phyloP scores from a whole-genome alignment of 2,888 invertebrate species.

The Crepidodera aurea region DNA sequence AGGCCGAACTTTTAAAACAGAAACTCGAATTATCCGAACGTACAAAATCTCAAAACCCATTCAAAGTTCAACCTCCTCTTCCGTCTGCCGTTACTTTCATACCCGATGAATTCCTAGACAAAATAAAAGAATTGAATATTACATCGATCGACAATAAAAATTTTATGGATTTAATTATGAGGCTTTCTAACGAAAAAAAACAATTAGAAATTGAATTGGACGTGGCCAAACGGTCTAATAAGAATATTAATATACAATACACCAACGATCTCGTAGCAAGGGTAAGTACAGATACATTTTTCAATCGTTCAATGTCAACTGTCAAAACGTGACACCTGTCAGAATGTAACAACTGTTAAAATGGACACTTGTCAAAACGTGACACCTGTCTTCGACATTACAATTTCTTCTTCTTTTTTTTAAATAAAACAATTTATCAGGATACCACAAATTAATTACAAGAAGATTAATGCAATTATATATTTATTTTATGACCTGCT shows the following conservation, averaged over 20 bases:
- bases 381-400: too few relatives aligned
- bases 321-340: too few relatives aligned
- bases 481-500: too few relatives aligned
- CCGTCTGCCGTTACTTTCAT: slow-evolving; percentile 4
- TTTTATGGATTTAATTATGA: slow-evolving; percentile 60
- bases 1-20: slow-evolving; percentile 60
- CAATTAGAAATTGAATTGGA: slow-evolving; percentile 62
- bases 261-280: slow-evolving; percentile 56
- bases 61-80: slow-evolving; percentile 2
- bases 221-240: slow-evolving; percentile 57
- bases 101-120: slow-evolving; percentile 39
- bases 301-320: too few relatives aligned
- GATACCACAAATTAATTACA: too few relatives aligned
- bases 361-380: too few relatives aligned
- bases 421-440: too few relatives aligned
- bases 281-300: slow-evolving; percentile 41
- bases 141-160: slow-evolving; percentile 65
- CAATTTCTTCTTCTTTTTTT: too few relatives aligned
- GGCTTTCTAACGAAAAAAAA: slow-evolving; percentile 62
- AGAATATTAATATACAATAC: slow-evolving; percentile 40
- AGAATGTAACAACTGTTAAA: too few relatives aligned
- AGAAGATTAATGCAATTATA: too few relatives aligned
- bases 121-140: slow-evolving; percentile 62
- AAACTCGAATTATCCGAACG: slow-evolving; percentile 55
- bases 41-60: slow-evolving; percentile 56